Evolutionary conservation across 2,888 invertebrate genomes (phyloP).

Genomic region (Pocota personata): DNA sequence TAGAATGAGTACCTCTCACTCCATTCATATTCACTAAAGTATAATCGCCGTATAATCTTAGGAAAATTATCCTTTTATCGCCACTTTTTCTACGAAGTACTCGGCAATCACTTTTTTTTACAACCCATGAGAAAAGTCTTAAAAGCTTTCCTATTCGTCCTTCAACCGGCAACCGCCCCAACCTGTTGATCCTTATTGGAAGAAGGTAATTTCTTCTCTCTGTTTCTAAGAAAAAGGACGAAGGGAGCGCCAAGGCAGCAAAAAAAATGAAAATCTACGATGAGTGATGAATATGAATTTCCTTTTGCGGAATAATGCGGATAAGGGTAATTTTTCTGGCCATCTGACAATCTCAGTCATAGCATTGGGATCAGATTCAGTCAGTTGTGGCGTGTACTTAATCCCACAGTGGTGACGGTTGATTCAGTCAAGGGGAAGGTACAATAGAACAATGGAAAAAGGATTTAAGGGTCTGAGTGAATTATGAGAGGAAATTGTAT

Average conservation of each 20-base stretch:
- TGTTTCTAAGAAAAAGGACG: slow-evolving; percentile 10
- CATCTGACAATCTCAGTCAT: slow-evolving; percentile 63
- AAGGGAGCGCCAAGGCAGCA: not conserved
- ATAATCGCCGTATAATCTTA: slow-evolving; percentile 73
- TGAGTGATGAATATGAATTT: slow-evolving; percentile 74
- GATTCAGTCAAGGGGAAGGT: not conserved
- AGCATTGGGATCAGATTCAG: slow-evolving; percentile 56
- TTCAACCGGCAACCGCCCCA: slow-evolving; percentile 9
- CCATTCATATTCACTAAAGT: slow-evolving; percentile 31
- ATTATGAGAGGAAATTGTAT: slow-evolving; percentile 61
- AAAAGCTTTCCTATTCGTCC: slow-evolving; percentile 65
- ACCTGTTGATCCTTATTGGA: slow-evolving; percentile 65
- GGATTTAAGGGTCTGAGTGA: slow-evolving; percentile 66
- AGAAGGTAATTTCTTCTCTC: slow-evolving; percentile 56
- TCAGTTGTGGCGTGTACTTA: slow-evolving; percentile 64
- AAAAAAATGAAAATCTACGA: slow-evolving; percentile 39
- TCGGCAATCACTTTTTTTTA: slow-evolving; percentile 16
- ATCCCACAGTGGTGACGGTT: slow-evolving; percentile 39
- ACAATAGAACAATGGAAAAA: slow-evolving; percentile 68
- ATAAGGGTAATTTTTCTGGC: slow-evolving; percentile 72
- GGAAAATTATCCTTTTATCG: slow-evolving; percentile 74
- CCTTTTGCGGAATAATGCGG: slow-evolving; percentile 67
- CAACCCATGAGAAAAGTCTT: slow-evolving; percentile 50
- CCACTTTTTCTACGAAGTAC: slow-evolving; percentile 57
- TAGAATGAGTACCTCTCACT: slow-evolving; percentile 2